phyloP scores from a whole-genome alignment of 1,140 invertebrate species.

The Hydropsyche tenuis region DNA sequence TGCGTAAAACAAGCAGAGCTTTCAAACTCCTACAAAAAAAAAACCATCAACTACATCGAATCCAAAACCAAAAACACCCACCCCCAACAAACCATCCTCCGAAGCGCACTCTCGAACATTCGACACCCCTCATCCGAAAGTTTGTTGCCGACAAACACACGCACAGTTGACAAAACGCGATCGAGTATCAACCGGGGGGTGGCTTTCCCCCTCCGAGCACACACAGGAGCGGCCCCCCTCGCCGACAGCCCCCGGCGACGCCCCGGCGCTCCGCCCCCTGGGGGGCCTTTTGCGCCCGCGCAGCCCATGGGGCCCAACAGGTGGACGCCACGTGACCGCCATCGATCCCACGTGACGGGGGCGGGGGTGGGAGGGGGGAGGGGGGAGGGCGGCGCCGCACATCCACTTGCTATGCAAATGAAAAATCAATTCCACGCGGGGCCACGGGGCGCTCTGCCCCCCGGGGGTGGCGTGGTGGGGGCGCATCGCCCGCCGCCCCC shows the following conservation, averaged over 20 bases:
- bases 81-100: no score
- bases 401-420: constrained; percentile 49
- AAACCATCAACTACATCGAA: no score
- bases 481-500: no score
- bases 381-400: neutral
- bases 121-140: neutral
- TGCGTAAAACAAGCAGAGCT: no score
- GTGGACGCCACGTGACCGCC: neutral
- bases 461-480: no score
- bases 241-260: constrained; percentile 9
- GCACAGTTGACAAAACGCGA: constrained; percentile 16
- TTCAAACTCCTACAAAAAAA: no score
- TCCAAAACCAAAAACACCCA: no score
- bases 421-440: constrained; percentile 48
- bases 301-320: neutral
- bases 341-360: constrained; percentile 1
- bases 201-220: neutral
- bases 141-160: neutral
- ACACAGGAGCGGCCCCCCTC: neutral
- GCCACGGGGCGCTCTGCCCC: neutral
- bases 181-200: neutral
- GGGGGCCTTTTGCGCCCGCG: neutral
- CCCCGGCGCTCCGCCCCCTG: neutral
- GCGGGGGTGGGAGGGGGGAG: neutral
- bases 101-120: no score